Evolutionary conservation across 1,140 invertebrate genomes (phyloP).

Genomic region (Drosophila neocordata): DNA sequence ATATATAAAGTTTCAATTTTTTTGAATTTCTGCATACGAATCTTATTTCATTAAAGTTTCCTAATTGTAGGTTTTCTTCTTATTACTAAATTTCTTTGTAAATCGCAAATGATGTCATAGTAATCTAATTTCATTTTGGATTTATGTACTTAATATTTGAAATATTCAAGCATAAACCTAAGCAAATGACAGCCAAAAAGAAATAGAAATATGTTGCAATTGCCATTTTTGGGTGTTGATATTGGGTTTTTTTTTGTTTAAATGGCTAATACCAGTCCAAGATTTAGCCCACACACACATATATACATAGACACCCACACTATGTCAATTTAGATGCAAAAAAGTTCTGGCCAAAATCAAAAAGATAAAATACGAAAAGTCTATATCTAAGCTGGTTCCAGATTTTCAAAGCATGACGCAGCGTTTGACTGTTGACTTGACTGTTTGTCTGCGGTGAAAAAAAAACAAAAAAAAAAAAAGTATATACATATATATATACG

Average conservation of each 20-base stretch:
- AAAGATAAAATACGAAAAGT: not conserved
- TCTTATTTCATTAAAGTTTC: no score
- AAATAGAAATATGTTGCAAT: slow-evolving; percentile 45
- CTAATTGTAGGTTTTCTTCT: no score
- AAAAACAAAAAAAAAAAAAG: slow-evolving; percentile 32
- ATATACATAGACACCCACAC: not conserved
- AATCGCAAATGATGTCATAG: slow-evolving; percentile 37
- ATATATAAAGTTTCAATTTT: no score
- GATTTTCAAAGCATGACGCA: slow-evolving; percentile 67
- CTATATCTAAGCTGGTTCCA: slow-evolving; percentile 33
- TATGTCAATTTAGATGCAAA: slow-evolving; percentile 2
- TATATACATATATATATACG: not conserved
- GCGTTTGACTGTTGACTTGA: slow-evolving; percentile 35
- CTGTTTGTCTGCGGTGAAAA: slow-evolving; percentile 61
- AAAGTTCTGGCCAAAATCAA: slow-evolving; percentile 3
- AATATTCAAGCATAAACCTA: slow-evolving; percentile 50
- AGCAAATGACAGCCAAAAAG: slow-evolving; percentile 6
- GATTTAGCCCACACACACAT: slow-evolving; percentile 1
- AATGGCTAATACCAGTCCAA: slow-evolving; percentile 10
- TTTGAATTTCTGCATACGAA: no score
- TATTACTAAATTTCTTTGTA: no score
- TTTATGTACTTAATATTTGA: slow-evolving; percentile 2
- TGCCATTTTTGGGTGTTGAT: slow-evolving; percentile 40
- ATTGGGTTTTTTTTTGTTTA: slow-evolving; percentile 22
- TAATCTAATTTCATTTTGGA: slow-evolving; percentile 45